These are phyloP conservation scores for Drosophila austrosaltans DNA, from an alignment of 2,888 invertebrate species.

Conservation along the genomic window DNA sequence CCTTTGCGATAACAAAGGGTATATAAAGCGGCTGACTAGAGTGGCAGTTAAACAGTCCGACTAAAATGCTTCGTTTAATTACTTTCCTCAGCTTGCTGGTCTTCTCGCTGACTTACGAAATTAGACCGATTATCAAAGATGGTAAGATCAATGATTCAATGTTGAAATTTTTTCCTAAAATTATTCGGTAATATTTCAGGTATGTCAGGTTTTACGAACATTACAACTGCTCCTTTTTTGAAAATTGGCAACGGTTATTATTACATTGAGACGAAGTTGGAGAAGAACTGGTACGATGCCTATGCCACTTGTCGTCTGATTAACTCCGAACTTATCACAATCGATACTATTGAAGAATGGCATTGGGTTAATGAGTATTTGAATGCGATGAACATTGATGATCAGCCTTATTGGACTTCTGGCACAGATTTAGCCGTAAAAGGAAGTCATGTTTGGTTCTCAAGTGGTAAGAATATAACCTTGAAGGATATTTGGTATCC, in stretches of 20 bases:
- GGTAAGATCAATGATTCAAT: not conserved
- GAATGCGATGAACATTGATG: not conserved
- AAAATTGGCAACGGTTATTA: conserved; percentile 9
- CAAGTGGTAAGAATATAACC: not conserved
- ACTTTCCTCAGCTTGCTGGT: not conserved
- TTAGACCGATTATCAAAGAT: not conserved
- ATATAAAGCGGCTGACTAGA: not conserved
- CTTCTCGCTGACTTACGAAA: not conserved
- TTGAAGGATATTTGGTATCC: not conserved
- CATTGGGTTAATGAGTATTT: not conserved
- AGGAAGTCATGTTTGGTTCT: conserved; percentile 1
- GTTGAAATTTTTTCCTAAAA: not conserved
- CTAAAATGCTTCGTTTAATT: conserved; percentile 1
- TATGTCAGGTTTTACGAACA: not conserved
- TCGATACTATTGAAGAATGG: conserved; percentile 12
- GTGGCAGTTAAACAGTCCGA: not conserved
- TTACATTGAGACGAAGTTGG: not conserved
- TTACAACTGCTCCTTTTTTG: not conserved
- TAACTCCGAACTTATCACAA: not conserved
- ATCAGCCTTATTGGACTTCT: conserved; percentile 1
- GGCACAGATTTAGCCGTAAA: not conserved
- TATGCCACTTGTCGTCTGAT: not conserved
- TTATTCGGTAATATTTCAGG: not conserved
- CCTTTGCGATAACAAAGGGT: too few species aligned
- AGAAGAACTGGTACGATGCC: conserved; percentile 6